phyloP scores from a whole-genome alignment of 2,888 invertebrate genomes.

The Copidosoma aretas region DNA sequence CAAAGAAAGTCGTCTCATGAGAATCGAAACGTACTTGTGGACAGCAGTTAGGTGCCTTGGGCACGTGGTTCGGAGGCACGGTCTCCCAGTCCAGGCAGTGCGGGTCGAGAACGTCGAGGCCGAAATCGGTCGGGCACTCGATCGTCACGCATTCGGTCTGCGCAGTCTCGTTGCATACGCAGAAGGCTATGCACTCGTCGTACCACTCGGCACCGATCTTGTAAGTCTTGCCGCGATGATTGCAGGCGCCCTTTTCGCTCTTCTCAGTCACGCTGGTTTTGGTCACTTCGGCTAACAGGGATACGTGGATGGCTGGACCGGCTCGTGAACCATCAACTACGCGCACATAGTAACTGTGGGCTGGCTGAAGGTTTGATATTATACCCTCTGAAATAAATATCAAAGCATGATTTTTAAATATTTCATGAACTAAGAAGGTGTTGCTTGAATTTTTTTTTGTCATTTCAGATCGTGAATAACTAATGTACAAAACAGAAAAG shows the following conservation, averaged over 20 bases:
- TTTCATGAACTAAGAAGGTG: too few relatives aligned
- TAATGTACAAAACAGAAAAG: too few relatives aligned
- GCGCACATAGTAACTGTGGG: slow-evolving; percentile 60
- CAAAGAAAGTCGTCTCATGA: too few relatives aligned
- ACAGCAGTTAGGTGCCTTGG: slow-evolving; percentile 81
- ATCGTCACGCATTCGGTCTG: slow-evolving; percentile 76
- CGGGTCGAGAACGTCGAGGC: slow-evolving; percentile 83
- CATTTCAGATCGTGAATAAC: too few relatives aligned
- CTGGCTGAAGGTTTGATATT: slow-evolving; percentile 57
- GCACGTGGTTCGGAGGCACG: slow-evolving; percentile 73
- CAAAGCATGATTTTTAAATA: not conserved
- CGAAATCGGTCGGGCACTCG: slow-evolving; percentile 84
- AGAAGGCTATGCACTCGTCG: slow-evolving; percentile 81
- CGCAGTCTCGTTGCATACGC: slow-evolving; percentile 75
- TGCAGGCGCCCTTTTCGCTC: slow-evolving; percentile 51
- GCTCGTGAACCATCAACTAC: slow-evolving; percentile 53
- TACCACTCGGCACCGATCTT: slow-evolving; percentile 66
- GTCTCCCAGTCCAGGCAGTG: slow-evolving; percentile 88
- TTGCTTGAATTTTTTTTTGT: too few relatives aligned
- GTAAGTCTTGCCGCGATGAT: slow-evolving; percentile 61
- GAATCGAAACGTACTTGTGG: slow-evolving; percentile 62
- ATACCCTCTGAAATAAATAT: slow-evolving; percentile 52
- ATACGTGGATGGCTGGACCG: slow-evolving; percentile 54
- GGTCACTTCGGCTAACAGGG: slow-evolving; percentile 56
- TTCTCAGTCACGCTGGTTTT: slow-evolving; percentile 56